These are phyloP conservation scores for Drosophila lacteicornis DNA, from an alignment of 1,140 invertebrate genomes.

Conservation along the genomic window DNA sequence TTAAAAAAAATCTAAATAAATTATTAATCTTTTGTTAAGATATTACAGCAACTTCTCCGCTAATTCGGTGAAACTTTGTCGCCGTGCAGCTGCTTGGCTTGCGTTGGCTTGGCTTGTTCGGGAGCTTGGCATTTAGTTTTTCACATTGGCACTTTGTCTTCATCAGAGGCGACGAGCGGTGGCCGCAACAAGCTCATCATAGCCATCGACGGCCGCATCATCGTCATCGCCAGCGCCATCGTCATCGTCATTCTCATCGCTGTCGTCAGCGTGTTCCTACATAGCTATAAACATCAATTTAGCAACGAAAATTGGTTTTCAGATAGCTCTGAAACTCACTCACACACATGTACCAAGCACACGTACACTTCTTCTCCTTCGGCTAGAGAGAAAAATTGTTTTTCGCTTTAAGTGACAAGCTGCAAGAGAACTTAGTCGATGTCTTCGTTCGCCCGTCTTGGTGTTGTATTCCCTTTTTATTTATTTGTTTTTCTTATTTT, in stretches of 20 bases:
- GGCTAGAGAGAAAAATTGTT: conserved; percentile 77
- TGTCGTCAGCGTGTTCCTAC: conserved; percentile 64
- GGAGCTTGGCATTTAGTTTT: conserved; percentile 73
- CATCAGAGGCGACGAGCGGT: conserved; percentile 56
- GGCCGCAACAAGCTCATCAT: conserved; percentile 79
- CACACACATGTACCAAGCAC: conserved; percentile 12
- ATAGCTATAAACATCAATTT: conserved; percentile 83
- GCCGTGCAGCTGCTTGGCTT: conserved; percentile 30
- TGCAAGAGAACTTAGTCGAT: conserved; percentile 39
- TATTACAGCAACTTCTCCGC: too few species aligned
- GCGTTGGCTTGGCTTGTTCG: conserved; percentile 43
- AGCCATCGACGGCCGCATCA: conserved; percentile 70
- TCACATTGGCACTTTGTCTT: conserved; percentile 79
- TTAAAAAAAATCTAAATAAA: neutral
- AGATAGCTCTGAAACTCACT: conserved; percentile 59
- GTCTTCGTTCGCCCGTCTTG: conserved; percentile 39
- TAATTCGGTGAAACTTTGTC: neutral
- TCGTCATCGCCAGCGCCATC: conserved; percentile 53
- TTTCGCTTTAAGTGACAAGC: conserved; percentile 80
- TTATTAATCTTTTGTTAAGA: too few species aligned
- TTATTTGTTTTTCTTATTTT: conserved; percentile 46
- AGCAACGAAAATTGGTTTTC: conserved; percentile 82
- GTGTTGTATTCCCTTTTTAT: conserved; percentile 30
- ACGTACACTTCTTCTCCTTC: conserved; percentile 25
- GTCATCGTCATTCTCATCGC: conserved; percentile 48